Base-by-base conservation (phyloP, 2,797 vertebrate genomes). In the Pantherophis alleghaniensis region DNA sequence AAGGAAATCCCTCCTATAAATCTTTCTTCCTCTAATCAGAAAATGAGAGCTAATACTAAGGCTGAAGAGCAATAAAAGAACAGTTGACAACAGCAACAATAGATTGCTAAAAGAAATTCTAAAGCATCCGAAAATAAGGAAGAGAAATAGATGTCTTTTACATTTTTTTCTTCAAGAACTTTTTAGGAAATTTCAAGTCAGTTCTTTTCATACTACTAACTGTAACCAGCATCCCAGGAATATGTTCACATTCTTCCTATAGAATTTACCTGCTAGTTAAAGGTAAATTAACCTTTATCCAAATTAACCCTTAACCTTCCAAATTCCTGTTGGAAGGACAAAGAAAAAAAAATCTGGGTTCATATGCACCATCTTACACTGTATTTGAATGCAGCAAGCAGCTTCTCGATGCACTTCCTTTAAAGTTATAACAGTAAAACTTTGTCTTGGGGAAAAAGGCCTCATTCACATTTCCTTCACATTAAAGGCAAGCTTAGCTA, bases 401-500 rank as follows among this genome's bases (percentile, higher is more conserved):
- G 37, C 20, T n/a, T 53, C 74, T 83, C 59, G 42, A 7, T 89
- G 69, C 87, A 94, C 90, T 66, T 93, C 92, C 0, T 11, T 63
- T 86, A 95, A 90, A 63, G n/a, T 93, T 95, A 90, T 91, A 95
- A 96, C 96, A 90, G 90, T 51, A 94, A 96, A 96, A 95, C 18
- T 47, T 89, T 92, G 96, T 79, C 95, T 96, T 83, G 74, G 10
- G 74, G 37, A 86, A 96, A 92, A 56, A 93, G 90, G 94, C 95
- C 95, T 94, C 92, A 94, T 95, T 95, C 95, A 93, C 87, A 91
- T 90, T 92, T 96, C 53, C 66, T 90, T 96, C 7, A 0, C 91
- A 94, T 95, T 93, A 92, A 88, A 94, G 92, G 95, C 74, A 95
- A 96, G 97, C 0, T 92, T 92, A 97, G 92, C 95, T 96, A 96